Evolutionary conservation across 2,888 invertebrate species (phyloP).

Genomic region (Belgica antarctica): DNA sequence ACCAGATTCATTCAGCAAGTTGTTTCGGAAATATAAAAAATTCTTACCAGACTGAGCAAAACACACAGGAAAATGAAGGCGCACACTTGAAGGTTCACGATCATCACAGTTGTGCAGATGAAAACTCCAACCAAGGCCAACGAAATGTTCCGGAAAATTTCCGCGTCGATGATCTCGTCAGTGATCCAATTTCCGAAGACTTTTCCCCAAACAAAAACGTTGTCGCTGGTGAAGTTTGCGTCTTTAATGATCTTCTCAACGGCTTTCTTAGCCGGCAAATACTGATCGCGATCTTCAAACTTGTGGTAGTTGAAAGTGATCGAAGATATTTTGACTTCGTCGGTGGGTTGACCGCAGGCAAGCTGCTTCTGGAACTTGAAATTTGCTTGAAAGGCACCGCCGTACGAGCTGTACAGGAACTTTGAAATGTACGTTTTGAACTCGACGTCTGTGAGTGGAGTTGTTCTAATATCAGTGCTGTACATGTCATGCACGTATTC

Average conservation of each 20-base stretch:
- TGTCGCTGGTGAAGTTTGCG: constrained; percentile 61
- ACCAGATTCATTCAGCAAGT: constrained; percentile 41
- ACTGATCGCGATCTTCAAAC: constrained; percentile 64
- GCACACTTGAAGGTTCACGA: constrained; percentile 74
- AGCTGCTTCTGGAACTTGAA: constrained; percentile 64
- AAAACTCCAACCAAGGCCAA: constrained; percentile 76
- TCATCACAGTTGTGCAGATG: constrained; percentile 71
- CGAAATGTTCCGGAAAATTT: constrained; percentile 72
- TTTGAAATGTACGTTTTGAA: constrained; percentile 66
- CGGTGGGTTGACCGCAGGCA: constrained; percentile 62
- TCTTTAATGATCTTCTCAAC: constrained; percentile 60
- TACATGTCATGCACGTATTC: constrained; percentile 62
- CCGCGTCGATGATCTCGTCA: constrained; percentile 71
- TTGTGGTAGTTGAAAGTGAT: constrained; percentile 64
- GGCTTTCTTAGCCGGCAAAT: constrained; percentile 72
- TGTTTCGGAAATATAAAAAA: constrained; percentile 43
- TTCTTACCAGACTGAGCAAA: constrained; percentile 64
- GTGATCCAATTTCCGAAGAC: constrained; percentile 74
- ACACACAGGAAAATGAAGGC: constrained; percentile 76
- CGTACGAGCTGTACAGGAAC: constrained; percentile 67
- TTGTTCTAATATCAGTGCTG: constrained; percentile 58
- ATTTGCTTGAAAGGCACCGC: constrained; percentile 67
- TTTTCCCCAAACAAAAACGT: constrained; percentile 67
- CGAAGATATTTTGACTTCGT: constrained; percentile 61
- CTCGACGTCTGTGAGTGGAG: constrained; percentile 57